Evolutionary conservation across 2,113 vertebrate genomes (phyloP).

Genomic region (Bos taurus): DNA sequence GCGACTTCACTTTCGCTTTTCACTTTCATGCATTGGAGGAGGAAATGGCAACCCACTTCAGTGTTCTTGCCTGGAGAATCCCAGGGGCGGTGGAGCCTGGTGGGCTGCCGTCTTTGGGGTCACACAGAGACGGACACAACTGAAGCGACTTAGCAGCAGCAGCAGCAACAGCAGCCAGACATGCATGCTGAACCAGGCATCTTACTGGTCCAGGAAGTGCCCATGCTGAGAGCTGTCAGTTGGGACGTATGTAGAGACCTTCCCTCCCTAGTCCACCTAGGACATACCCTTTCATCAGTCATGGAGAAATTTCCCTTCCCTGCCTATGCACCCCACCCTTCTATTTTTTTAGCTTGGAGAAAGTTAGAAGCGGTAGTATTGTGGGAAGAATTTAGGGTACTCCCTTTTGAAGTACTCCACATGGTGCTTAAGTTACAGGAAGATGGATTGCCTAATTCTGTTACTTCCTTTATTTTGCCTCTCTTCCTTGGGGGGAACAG

Average conservation of each 20-base stretch:
- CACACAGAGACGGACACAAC: too few species aligned
- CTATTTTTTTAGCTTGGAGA: background rate
- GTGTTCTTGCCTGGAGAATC: too few species aligned
- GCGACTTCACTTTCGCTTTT: too few species aligned
- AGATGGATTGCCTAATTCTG: background rate
- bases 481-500: background rate
- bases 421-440: background rate
- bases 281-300: background rate
- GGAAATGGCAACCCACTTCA: too few species aligned
- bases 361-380: background rate
- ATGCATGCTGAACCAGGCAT: background rate
- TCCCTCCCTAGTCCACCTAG: background rate
- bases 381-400: background rate
- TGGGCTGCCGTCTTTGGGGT: too few species aligned
- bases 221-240: background rate
- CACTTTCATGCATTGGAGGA: too few species aligned
- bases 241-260: background rate
- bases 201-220: background rate
- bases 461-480: background rate
- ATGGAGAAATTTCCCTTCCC: background rate
- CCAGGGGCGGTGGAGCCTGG: too few species aligned
- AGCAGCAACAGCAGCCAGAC: background rate
- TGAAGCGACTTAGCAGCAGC: too few species aligned
- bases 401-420: background rate
- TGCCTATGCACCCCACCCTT: background rate